Percentiles rank a stretch among this genome's conserved stretches.
These are phyloP conservation scores for Drosophila picticornis DNA, from an alignment of 2,888 invertebrate species.

Conservation along the genomic window DNA sequence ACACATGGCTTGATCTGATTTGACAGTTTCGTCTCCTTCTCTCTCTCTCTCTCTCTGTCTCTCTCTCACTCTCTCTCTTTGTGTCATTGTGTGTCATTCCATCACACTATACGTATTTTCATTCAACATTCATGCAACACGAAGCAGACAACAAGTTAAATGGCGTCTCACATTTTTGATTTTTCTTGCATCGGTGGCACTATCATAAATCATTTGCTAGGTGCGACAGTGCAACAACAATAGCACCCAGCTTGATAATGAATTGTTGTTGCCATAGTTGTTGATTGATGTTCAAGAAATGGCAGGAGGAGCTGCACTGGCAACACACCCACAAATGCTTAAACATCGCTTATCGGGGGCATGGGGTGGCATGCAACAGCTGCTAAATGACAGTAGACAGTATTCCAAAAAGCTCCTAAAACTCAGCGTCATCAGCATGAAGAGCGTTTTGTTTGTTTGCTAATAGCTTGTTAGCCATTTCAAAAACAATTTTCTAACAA, in stretches of 20 bases:
- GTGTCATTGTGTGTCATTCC: not conserved
- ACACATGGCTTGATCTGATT: conserved; percentile 40
- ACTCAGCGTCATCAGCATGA: conserved; percentile 57
- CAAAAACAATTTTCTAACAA: conserved; percentile 72
- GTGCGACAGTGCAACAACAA: conserved; percentile 28
- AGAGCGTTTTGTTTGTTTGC: conserved; percentile 72
- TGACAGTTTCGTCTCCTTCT: conserved; percentile 19
- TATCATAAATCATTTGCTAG: conserved; percentile 53
- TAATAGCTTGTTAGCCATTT: conserved; percentile 80
- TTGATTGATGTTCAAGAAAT: conserved; percentile 47
- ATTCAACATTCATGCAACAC: conserved; percentile 16
- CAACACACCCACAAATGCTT: conserved; percentile 16
- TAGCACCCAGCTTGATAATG: conserved; percentile 32
- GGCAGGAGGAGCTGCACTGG: conserved; percentile 2
- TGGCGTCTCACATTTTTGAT: conserved; percentile 53
- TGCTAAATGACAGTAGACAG: conserved; percentile 31
- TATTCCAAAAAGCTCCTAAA: conserved; percentile 7
- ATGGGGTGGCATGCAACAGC: conserved; percentile 47
- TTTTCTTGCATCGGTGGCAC: conserved; percentile 23
- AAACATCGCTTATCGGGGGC: conserved; percentile 53
- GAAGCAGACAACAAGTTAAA: conserved; percentile 52
- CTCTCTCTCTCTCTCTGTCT: not conserved
- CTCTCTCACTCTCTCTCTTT: not conserved
- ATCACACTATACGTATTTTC: not conserved
- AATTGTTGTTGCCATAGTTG: conserved; percentile 44